These are phyloP conservation scores for Bombus sibiricus DNA, from an alignment of 1,140 invertebrate genomes.

Conservation along the genomic window DNA sequence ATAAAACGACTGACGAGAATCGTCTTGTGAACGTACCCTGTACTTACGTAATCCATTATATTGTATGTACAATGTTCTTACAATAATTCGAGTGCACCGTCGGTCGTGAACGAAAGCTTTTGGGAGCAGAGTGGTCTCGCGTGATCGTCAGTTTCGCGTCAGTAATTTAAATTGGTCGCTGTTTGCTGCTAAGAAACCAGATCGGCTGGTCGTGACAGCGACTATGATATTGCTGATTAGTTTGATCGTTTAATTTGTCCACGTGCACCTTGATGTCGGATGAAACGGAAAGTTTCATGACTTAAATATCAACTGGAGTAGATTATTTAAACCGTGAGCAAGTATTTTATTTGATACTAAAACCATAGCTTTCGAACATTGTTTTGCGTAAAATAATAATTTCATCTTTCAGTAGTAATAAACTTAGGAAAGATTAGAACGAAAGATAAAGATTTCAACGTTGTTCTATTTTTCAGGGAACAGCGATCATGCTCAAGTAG, in stretches of 20 bases:
- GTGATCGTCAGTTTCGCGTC: conserved; percentile 17
- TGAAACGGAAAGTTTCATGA: neutral
- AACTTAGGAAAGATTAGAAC: neutral
- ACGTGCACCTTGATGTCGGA: neutral
- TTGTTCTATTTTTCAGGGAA: neutral
- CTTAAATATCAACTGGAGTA: neutral
- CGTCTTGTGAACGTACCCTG: conserved; percentile 53
- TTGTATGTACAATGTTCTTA: conserved; percentile 71
- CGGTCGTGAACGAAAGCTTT: conserved; percentile 50
- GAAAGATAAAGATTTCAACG: neutral
- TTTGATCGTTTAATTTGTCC: conserved; percentile 33
- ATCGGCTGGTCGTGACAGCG: conserved; percentile 1
- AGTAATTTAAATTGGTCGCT: conserved; percentile 17
- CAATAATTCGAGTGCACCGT: conserved; percentile 60
- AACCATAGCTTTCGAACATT: too few species aligned
- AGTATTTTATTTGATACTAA: neutral
- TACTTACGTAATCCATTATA: conserved; percentile 68
- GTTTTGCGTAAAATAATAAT: neutral
- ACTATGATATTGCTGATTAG: neutral
- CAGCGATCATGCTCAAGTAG: neutral
- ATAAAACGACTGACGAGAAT: conserved; percentile 55
- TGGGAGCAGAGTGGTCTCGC: neutral
- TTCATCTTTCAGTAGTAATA: neutral
- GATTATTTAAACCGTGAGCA: neutral
- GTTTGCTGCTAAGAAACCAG: conserved; percentile 2